Conservation (phyloP, 37 sponge, comb jelly and placozoan species). For the Agelas oroides region DNA sequence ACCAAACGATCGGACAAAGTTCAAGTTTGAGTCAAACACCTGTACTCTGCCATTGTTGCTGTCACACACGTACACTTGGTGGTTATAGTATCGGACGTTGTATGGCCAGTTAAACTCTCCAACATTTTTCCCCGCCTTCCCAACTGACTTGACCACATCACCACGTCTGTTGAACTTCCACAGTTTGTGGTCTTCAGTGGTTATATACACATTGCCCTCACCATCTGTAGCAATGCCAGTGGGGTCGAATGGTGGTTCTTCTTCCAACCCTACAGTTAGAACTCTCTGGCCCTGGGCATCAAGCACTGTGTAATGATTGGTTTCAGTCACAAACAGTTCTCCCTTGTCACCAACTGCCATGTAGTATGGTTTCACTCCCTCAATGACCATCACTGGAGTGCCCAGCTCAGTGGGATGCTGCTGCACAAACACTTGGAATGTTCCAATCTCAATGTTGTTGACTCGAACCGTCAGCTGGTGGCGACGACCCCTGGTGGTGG, state of each 20-base stretch:
- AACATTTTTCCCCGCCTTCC: neutral
- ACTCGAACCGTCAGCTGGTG: conserved; percentile 2
- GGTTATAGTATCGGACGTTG: neutral
- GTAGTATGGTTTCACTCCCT: neutral
- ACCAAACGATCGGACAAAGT: neutral
- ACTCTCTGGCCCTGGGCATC: neutral
- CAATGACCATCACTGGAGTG: neutral
- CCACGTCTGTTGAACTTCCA: neutral
- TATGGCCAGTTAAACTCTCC: conserved; percentile 1
- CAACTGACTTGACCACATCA: neutral
- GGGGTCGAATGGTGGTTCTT: neutral
- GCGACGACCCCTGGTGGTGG: neutral
- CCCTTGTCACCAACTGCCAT: too few relatives aligned
- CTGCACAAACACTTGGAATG: conserved; percentile 13
- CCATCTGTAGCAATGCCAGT: neutral
- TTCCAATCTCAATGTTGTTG: conserved; percentile 1
- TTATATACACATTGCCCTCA: neutral
- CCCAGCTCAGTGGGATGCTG: conserved; percentile 2
- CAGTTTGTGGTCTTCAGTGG: neutral
- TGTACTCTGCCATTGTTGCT: neutral
- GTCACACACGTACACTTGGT: conserved; percentile 16
- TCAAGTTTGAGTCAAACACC: conserved; percentile 1
- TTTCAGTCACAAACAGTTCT: neutral
- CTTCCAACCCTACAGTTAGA: too few relatives aligned
- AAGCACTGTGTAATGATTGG: neutral